Conservation (phyloP, 2,888 invertebrate species). For the Pyrocoelia pectoralis region DNA sequence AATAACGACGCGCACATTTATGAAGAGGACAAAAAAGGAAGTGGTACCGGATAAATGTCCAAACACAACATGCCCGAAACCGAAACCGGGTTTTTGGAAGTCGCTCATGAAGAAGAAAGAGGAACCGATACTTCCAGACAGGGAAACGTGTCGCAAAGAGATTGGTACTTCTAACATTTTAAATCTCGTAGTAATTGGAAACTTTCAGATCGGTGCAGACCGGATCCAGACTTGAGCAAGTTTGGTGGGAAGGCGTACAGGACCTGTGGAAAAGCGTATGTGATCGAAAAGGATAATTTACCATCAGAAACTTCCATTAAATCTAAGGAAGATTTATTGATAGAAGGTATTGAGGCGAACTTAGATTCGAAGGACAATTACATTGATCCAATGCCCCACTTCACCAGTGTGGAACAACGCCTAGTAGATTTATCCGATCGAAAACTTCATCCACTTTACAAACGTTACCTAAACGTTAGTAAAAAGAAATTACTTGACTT, state of each 20-base stretch:
- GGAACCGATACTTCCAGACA: neutral
- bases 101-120: neutral
- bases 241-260: conserved; percentile 49
- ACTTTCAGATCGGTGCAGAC: neutral
- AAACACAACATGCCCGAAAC: neutral
- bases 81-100: neutral
- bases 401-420: conserved; percentile 49
- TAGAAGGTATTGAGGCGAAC: conserved; percentile 50
- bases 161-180: neutral
- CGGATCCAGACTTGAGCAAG: conserved; percentile 46
- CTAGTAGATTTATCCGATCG: conserved; percentile 51
- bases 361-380: conserved; percentile 46
- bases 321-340: conserved; percentile 44
- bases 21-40: neutral
- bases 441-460: conserved; percentile 54
- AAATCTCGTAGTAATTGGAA: too few relatives aligned
- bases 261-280: conserved; percentile 53
- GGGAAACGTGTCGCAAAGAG: neutral
- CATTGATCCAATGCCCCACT: conserved; percentile 51
- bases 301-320: conserved; percentile 22
- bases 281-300: conserved; percentile 49
- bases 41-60: neutral
- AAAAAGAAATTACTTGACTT: conserved; percentile 22
- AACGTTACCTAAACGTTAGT: conserved; percentile 37
- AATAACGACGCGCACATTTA: neutral